Evolutionary conservation across 1,140 invertebrate species (phyloP).

Genomic region (Pachyrhynchus sulphureomaculatus): DNA sequence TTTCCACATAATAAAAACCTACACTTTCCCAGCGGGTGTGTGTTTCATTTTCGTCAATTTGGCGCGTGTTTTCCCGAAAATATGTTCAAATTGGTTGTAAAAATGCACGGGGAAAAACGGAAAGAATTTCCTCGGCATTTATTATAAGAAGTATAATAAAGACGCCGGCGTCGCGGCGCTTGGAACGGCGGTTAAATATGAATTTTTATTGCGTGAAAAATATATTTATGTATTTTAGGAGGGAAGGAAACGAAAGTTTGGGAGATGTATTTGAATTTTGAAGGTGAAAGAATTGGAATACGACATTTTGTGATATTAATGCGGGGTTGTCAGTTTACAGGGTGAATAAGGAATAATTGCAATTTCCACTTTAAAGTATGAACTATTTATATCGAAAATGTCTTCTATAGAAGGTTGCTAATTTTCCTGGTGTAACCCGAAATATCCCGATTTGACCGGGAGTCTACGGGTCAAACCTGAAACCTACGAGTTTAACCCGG

Average conservation of each 20-base stretch:
- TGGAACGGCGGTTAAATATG: slow-evolving; percentile 1
- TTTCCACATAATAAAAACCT: neutral
- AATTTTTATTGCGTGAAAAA: neutral
- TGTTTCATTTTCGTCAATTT: slow-evolving; percentile 5
- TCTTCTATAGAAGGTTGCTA: too few relatives aligned
- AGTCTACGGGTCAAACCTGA: too few relatives aligned
- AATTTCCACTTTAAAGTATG: too few relatives aligned
- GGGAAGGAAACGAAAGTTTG: neutral
- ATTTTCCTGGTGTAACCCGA: too few relatives aligned
- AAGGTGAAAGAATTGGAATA: too few relatives aligned
- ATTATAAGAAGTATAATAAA: neutral
- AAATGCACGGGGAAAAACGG: neutral
- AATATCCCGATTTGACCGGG: too few relatives aligned
- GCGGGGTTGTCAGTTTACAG: too few relatives aligned
- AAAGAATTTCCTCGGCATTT: neutral
- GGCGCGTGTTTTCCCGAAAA: neutral
- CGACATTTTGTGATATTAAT: too few relatives aligned
- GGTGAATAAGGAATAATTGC: too few relatives aligned
- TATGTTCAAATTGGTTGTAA: slow-evolving; percentile 11
- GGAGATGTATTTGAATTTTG: too few relatives aligned
- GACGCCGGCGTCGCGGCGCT: neutral
- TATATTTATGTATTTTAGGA: neutral
- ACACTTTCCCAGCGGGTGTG: neutral
- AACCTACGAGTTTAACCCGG: too few relatives aligned
- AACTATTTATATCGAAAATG: too few relatives aligned